Base-by-base conservation (phyloP, 2,888 invertebrate species). In the Belgica antarctica region DNA sequence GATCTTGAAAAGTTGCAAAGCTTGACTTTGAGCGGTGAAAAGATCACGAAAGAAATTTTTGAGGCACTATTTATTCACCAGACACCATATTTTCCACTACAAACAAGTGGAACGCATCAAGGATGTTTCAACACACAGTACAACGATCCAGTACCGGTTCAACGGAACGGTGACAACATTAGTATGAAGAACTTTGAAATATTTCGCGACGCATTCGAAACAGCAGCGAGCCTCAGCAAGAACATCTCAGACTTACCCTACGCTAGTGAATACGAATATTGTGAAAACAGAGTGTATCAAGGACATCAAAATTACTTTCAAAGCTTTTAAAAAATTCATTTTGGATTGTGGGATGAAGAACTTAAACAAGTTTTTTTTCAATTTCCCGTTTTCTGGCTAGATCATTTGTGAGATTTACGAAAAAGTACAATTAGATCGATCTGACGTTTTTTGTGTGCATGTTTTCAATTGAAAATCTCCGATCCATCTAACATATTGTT, bases 191-290 rank as follows among this genome's bases (percentile, higher is more conserved):
- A 86, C 75, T 86, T 84, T 66, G 84, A 85, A 73, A 76, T 86
- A 68, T 86, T 85, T 73, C 84, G 82, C 74, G 82, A 82, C 72
- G 84, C 85, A 12, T 86, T 86, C 74, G 85, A 86, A 71, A 75
- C 79, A 72, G 81, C 81, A 72, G 72, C 73, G 41, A 61, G 61
- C 34, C 59, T 15, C 12, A 36, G 65, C 10, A 70, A 52, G 19
- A 2, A 10, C 2, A 2, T 47, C 15, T 8, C 24, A n/a, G 22
- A 12, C 15, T 12, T 25, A n/a, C 52, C 28, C 4, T 22, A 7
- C 8, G 27, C 46, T 15, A 36, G 19, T 47, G 65, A 66, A 4
- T 66, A 47, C 28, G 27, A 34, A 47, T 47, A 27, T 27, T 63
- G 27, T 24, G 63, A 63, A 8, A 63, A 63, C 15, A n/a, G 63